Conservation (phyloP, 1,140 invertebrate genomes). For the Hylaeus anthracinus region DNA sequence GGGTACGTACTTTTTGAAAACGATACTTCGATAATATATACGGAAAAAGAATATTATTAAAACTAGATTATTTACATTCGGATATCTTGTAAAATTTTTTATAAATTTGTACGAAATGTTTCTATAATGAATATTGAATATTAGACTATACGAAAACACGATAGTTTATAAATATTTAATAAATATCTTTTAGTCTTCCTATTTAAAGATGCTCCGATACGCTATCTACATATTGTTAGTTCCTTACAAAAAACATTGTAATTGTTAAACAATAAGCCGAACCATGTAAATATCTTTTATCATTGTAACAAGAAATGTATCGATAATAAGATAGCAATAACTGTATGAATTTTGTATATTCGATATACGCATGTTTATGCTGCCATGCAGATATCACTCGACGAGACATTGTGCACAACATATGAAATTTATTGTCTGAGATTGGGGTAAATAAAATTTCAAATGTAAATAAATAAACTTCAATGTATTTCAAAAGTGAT, state of each 20-base stretch:
- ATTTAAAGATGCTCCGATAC: not conserved
- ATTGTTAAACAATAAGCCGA: not conserved
- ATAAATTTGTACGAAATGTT: not conserved
- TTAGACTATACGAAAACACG: not conserved
- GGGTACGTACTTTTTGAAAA: conserved; percentile 18
- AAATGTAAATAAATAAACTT: conserved; percentile 32
- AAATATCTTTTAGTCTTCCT: conserved; percentile 17
- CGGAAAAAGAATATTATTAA: not conserved
- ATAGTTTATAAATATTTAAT: not conserved
- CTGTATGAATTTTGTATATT: conserved; percentile 38
- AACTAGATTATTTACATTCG: not conserved
- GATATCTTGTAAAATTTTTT: not conserved
- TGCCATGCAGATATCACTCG: not conserved
- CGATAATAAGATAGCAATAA: not conserved
- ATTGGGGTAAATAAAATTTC: conserved; percentile 11
- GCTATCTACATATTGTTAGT: conserved; percentile 31
- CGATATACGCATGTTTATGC: conserved; percentile 4
- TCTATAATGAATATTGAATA: not conserved
- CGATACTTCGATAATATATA: conserved; percentile 1
- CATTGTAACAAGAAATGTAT: conserved; percentile 10
- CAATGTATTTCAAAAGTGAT: conserved; percentile 32
- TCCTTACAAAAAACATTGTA: conserved; percentile 17
- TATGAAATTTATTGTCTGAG: not conserved
- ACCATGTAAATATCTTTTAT: conserved; percentile 31
- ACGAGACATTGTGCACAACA: not conserved